Base-by-base conservation (phyloP, 2,888 invertebrate species). In the Tribolium freemani region DNA sequence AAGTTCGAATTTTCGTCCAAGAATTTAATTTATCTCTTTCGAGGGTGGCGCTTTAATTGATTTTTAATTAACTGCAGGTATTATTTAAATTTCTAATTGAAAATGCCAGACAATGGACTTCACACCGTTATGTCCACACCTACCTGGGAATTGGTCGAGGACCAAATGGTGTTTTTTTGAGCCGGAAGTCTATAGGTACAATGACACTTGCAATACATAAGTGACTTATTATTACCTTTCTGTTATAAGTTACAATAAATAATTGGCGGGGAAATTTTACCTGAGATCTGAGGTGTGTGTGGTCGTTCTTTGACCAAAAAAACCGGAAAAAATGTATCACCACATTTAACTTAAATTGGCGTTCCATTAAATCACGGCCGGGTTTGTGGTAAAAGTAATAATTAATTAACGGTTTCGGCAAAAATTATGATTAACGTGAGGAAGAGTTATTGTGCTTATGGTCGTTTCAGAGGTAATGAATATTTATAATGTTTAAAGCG, bases 271-370 rank as follows among this genome's bases (percentile, higher is more conserved):
- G 30, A 58, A 46, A 60, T 44, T 71, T 51, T 71, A 71, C 67
- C 67, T 71, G 71, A 54, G 71, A 71, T 60, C 67, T 71, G 71
- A 54, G 71, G 67, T 71, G 71, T 71, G 71, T 71, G 71, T 71
- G 71, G 71, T 71, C 67, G 71, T n/a, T n/a, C n/a, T n/a, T n/a
- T n/a, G n/a, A n/a, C n/a, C n/a, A n/a, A n/a, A n/a, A 38, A 38
- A 38, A 6, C 9, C 8, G 38, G 26, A 3, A 26, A 38, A n/a
- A 38, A 38, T 38, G 38, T 38, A 38, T 38, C 5, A 3, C 26
- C 5, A 26, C 26, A n/a, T 1, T 26, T 26, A 26, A 3, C 26
- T 1, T 26, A 26, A 26, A 26, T 26, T 26, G 0, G 26, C 26
- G 26, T 26, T 26, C 3, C 26, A 26, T 26, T 26, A 26, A 26